Percentiles rank a stretch among this genome's conserved stretches.
These are phyloP conservation scores for Drosophila repletoides DNA, from an alignment of 1,140 invertebrate genomes.

Conservation along the genomic window DNA sequence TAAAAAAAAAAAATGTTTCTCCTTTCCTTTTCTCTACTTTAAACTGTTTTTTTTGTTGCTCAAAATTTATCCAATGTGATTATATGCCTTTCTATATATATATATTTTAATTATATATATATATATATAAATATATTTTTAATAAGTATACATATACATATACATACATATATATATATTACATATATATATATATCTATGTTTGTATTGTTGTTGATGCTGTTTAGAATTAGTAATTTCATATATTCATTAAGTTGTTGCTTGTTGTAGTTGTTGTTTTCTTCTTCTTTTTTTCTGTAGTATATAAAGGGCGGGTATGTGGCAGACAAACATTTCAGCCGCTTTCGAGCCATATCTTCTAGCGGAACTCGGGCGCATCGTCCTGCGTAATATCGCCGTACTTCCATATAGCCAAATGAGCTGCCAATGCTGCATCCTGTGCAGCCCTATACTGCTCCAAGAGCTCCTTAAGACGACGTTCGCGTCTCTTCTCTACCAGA, in stretches of 20 bases:
- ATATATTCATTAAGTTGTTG: conserved; percentile 76
- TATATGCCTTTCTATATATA: conserved; percentile 49
- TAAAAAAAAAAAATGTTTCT: conserved; percentile 30
- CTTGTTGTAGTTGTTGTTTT: conserved; percentile 17
- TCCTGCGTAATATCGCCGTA: conserved; percentile 98
- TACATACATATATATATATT: conserved; percentile 26
- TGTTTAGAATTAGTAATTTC: conserved; percentile 78
- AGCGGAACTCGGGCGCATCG: conserved; percentile 85
- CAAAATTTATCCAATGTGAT: conserved; percentile 60
- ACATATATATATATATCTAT: conserved; percentile 50
- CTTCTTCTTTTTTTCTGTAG: conserved; percentile 46
- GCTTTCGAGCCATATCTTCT: conserved; percentile 38
- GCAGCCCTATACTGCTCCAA: conserved; percentile 92
- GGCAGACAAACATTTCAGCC: conserved; percentile 82
- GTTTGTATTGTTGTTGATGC: conserved; percentile 23
- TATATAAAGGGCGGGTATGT: conserved; percentile 82
- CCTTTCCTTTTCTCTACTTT: conserved; percentile 6
- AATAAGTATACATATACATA: conserved; percentile 51
- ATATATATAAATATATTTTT: conserved; percentile 35
- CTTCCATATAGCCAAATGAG: conserved; percentile 94
- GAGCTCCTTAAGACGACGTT: conserved; percentile 91
- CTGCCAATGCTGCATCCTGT: conserved; percentile 92
- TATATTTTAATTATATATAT: conserved; percentile 37
- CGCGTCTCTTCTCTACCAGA: conserved; percentile 90
- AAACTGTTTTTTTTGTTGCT: conserved; percentile 29